phyloP scores from a whole-genome alignment of 2,797 vertebrate species.

The Xiphophorus birchmanni region DNA sequence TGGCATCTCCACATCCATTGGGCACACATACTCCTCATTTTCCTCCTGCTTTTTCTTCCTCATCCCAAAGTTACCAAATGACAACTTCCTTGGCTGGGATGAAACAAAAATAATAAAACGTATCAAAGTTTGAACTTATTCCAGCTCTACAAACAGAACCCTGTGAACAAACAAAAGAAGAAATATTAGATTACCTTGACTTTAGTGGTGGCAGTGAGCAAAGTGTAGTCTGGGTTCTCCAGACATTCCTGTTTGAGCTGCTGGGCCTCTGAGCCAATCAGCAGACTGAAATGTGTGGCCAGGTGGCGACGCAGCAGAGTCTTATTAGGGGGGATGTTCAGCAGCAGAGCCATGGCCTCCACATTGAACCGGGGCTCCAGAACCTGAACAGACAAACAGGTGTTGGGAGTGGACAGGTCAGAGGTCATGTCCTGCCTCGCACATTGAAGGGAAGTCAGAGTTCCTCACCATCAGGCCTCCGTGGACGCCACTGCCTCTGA shows the following conservation, averaged over 20 bases:
- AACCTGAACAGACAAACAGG: constrained; percentile 78
- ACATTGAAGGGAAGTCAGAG: not conserved
- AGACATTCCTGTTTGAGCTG: constrained; percentile 92
- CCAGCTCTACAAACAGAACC: not conserved
- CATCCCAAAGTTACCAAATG: constrained; percentile 93
- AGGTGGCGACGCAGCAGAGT: constrained; percentile 93
- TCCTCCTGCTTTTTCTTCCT: constrained; percentile 95
- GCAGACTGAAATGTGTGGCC: constrained; percentile 95
- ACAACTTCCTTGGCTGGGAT: constrained; percentile 89
- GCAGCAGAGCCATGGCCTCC: constrained; percentile 94
- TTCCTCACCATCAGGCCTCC: constrained; percentile 94
- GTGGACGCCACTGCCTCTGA: constrained; percentile 95
- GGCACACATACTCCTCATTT: constrained; percentile 94
- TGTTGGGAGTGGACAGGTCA: not conserved
- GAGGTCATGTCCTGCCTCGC: not conserved
- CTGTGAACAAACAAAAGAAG: not conserved
- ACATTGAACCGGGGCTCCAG: constrained; percentile 97
- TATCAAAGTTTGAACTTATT: not conserved
- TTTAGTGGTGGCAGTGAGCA: constrained; percentile 95
- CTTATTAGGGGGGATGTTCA: constrained; percentile 98
- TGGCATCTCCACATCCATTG: constrained; percentile 93
- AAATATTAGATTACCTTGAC: constrained; percentile 85
- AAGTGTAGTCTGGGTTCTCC: constrained; percentile 90
- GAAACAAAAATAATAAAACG: not conserved
- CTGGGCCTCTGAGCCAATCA: constrained; percentile 92